Conservation (phyloP, 30 jellyfish, hydroid and myxozoan genomes). For the Sanderia malayensis region DNA sequence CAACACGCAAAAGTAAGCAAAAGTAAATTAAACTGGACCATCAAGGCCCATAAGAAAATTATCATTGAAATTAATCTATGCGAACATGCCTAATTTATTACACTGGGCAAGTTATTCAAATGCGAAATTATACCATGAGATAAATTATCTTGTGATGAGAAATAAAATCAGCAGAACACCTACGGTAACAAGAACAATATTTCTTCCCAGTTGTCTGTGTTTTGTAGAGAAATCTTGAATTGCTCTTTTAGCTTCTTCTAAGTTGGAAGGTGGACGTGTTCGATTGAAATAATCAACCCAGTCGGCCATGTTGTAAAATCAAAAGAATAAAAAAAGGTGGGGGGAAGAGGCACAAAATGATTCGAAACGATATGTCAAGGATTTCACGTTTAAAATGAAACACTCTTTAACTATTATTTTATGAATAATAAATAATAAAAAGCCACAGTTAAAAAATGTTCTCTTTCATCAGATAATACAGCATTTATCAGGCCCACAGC, state of each 20-base stretch:
- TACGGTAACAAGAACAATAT: conserved; percentile 93
- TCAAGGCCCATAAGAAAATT: too few relatives aligned
- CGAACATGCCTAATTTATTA: conserved; percentile 46
- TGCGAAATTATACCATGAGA: conserved; percentile 55
- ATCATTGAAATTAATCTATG: conserved; percentile 54
- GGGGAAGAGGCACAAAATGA: too few relatives aligned
- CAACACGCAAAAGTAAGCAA: too few relatives aligned
- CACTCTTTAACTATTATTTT: too few relatives aligned
- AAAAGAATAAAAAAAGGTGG: too few relatives aligned
- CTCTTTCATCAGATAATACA: too few relatives aligned
- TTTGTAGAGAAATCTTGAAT: conserved; percentile 91
- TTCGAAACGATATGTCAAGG: too few relatives aligned
- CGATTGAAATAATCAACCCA: conserved; percentile 90
- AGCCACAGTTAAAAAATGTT: too few relatives aligned
- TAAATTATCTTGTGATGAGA: conserved; percentile 24
- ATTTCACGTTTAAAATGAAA: too few relatives aligned
- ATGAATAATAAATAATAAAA: too few relatives aligned
- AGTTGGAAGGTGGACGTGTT: conserved; percentile 95
- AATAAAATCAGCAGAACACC: conserved; percentile 33
- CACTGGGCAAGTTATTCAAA: conserved; percentile 19
- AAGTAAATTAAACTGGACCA: too few relatives aligned
- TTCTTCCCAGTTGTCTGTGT: conserved; percentile 93
- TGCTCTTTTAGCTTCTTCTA: conserved; percentile 97
- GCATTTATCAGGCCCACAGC: too few relatives aligned
- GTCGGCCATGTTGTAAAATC: conserved; percentile 99